Base-by-base conservation (phyloP, 2,888 invertebrate species). In the Phanerotoma sp. region DNA sequence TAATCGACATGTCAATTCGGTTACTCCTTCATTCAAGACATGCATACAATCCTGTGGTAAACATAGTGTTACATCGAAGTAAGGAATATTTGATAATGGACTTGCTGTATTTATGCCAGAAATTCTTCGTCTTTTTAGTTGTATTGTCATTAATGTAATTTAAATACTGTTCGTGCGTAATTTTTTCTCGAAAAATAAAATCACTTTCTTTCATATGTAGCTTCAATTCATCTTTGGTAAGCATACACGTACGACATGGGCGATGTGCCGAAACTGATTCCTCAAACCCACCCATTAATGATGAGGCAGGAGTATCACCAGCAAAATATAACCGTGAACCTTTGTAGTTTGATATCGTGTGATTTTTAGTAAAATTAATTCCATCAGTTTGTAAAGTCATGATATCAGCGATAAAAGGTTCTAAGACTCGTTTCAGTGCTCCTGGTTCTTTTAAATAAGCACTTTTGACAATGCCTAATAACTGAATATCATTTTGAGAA, bases 201-300 rank as follows among this genome's bases (percentile, higher is more conserved):
- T 46, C 20, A 15, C 21, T 44, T 6, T 55, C 51, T n/a, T 38
- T 21, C 49, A 50, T 52, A 25, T 46, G 6, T 18, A 15, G 21
- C 33, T 48, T 54, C 48, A 50, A 46, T 35, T 46, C 45, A 3
- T 25, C 33, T 16, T 18, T 21, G 10, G 49, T 50, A 18, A 35
- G 21, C 41, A 55, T 50, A 44, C 64, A 66, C 1, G 58, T 45
- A 7, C 58, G 56, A 51, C 62, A 66, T 11, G 47, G 56, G 7
- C 63, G 58, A 51, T 57, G 55, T 15, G 63, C 63, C 37, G 60
- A 54, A 6, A 62, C 60, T 3, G 62, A 62, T 40, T 60, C 56
- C 51, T 64, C 62, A 33, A 62, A 64, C 5, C 64, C 63, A 45
- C 58, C 64, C 21, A 65, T 33, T 25, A 62, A 41, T 25, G 61